Percentiles rank a stretch among this genome's conserved stretches.
Conservation (phyloP, 2,113 vertebrate species). For the Neopipo cinnamomea region DNA sequence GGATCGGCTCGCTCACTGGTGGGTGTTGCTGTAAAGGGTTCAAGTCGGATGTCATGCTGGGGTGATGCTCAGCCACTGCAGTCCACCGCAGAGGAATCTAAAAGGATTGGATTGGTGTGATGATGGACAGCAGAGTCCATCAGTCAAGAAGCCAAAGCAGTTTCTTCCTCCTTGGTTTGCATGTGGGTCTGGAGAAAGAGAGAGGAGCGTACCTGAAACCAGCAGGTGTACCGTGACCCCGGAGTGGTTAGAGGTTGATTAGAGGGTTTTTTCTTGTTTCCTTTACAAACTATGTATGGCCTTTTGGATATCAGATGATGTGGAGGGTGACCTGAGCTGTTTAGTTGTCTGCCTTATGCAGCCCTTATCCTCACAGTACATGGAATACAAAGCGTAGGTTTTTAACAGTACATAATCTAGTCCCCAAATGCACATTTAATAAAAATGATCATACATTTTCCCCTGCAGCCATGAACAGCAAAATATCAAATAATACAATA, state of each 20-base stretch:
- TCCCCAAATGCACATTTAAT: not conserved
- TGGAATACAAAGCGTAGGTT: not conserved
- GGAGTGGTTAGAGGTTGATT: not conserved
- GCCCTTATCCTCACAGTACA: not conserved
- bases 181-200: not conserved
- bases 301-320: not conserved
- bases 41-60: not conserved
- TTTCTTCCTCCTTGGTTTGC: not conserved
- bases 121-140: not conserved
- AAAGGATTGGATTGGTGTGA: not conserved
- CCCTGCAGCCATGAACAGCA: not conserved
- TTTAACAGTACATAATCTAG: not conserved
- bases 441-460: not conserved
- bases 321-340: accelerated
- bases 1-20: accelerated
- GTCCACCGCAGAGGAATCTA: accelerated
- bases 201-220: not conserved
- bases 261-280: not conserved
- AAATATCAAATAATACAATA: not conserved
- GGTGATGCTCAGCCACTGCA: not conserved
- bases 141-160: not conserved
- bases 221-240: not conserved
- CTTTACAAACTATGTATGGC: accelerated
- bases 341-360: not conserved
- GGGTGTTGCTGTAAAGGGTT: not conserved